Evolutionary conservation across 2,113 vertebrate genomes (phyloP).

Genomic region (Cairina moschata): DNA sequence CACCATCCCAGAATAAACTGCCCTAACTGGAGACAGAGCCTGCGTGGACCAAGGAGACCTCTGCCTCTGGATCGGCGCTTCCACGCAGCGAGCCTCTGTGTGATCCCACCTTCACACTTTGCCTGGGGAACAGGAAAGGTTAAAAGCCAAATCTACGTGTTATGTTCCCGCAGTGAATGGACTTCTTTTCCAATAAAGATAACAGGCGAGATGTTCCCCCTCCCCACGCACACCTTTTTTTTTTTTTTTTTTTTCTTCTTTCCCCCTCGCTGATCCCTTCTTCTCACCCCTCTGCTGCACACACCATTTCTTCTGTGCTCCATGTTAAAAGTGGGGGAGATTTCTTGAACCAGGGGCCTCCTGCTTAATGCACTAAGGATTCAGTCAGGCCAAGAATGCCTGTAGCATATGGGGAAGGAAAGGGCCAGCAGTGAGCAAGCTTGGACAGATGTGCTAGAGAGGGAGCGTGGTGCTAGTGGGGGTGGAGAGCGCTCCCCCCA

Average conservation of each 20-base stretch:
- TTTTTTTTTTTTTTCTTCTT: too few relatives aligned
- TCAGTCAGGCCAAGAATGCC: conserved; percentile 67
- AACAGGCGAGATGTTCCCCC: neutral
- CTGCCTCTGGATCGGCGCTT: neutral
- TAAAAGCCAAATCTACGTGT: conserved; percentile 24
- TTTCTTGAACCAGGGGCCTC: conserved; percentile 53
- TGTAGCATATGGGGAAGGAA: conserved; percentile 65
- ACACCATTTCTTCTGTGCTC: conserved; percentile 31
- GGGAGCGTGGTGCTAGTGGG: conserved; percentile 53
- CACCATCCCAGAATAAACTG: neutral
- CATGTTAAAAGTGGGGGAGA: conserved; percentile 27
- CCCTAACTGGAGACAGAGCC: neutral
- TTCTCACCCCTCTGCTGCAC: neutral
- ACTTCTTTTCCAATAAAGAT: neutral
- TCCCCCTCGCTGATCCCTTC: neutral
- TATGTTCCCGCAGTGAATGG: neutral
- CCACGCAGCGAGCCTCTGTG: neutral
- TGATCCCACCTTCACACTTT: neutral
- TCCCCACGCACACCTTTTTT: neutral
- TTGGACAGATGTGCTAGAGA: conserved; percentile 70
- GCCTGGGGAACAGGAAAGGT: neutral
- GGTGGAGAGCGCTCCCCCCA: conserved; percentile 20
- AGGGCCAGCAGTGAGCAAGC: conserved; percentile 60
- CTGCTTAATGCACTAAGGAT: conserved; percentile 62
- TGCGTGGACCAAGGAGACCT: neutral